Evolutionary conservation across 2,888 invertebrate species (phyloP).

Genomic region (Cerastoderma edule): DNA sequence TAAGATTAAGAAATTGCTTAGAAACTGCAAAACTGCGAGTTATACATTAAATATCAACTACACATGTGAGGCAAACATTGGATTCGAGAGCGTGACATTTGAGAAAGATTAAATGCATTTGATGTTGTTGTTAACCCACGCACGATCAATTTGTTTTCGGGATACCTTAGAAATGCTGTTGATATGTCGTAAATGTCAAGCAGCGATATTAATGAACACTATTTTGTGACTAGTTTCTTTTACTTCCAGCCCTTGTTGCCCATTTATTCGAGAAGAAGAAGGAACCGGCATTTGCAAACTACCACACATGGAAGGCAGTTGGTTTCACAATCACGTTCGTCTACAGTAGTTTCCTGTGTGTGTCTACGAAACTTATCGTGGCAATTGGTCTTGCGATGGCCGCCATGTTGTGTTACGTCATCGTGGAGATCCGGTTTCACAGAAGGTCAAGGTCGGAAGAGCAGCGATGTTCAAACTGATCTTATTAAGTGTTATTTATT

Average conservation of each 20-base stretch:
- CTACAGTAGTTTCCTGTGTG: conserved; percentile 70
- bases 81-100: no score
- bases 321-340: conserved; percentile 72
- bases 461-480: no score
- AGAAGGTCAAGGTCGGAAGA: no score
- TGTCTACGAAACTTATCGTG: conserved; percentile 66
- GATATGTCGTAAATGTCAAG: background rate
- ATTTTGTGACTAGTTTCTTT: background rate
- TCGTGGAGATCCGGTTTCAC: conserved; percentile 58
- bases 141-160: no score
- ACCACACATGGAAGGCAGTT: conserved; percentile 70
- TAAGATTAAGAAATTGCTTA: no score
- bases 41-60: no score
- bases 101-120: no score
- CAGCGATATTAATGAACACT: background rate
- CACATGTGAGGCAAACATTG: no score
- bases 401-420: conserved; percentile 49
- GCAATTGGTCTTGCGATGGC: conserved; percentile 56
- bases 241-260: conserved; percentile 71
- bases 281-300: conserved; percentile 71
- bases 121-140: no score
- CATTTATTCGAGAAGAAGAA: conserved; percentile 66
- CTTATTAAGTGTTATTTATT: no score
- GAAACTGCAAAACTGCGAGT: no score
- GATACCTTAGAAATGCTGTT: background rate